A percentile compares a stretch with the other conserved stretches of the same genome.
Evolutionary conservation across 2,797 vertebrate species (phyloP).

Genomic region (Odontamblyopus lacepedii): DNA sequence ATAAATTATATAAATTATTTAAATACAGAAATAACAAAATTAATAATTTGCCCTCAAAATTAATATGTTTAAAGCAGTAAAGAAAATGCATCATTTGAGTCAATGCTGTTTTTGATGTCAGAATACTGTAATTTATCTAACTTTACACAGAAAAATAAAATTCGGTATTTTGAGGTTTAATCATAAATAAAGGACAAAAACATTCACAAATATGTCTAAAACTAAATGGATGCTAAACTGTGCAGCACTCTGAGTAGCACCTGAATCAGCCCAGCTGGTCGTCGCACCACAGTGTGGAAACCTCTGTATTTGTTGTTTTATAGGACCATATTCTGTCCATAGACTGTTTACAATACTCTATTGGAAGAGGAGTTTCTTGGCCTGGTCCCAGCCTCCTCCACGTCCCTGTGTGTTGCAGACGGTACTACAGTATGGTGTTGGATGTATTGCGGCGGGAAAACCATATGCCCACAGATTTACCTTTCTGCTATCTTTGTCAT

Average conservation of each 20-base stretch:
- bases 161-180: neutral
- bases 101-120: neutral
- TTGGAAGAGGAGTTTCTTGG: slow-evolving; percentile 3
- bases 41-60: neutral
- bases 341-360: slow-evolving; percentile 12
- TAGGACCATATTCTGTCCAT: slow-evolving; percentile 1
- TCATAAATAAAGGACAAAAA: no score
- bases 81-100: no score
- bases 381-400: slow-evolving; percentile 14
- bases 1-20: no score
- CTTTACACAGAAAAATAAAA: neutral
- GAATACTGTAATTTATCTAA: neutral
- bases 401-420: slow-evolving; percentile 20
- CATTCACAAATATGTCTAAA: no score
- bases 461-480: slow-evolving; percentile 63
- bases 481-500: slow-evolving; percentile 75
- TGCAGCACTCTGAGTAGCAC: neutral
- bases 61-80: neutral
- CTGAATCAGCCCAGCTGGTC: neutral
- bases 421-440: slow-evolving; percentile 41
- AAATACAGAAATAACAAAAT: no score
- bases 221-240: neutral
- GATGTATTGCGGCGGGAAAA: slow-evolving; percentile 42
- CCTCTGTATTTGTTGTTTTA: neutral
- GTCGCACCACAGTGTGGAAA: neutral